phyloP scores from a whole-genome alignment of 2,797 vertebrate species.

The Enteromius fasciolatus region DNA sequence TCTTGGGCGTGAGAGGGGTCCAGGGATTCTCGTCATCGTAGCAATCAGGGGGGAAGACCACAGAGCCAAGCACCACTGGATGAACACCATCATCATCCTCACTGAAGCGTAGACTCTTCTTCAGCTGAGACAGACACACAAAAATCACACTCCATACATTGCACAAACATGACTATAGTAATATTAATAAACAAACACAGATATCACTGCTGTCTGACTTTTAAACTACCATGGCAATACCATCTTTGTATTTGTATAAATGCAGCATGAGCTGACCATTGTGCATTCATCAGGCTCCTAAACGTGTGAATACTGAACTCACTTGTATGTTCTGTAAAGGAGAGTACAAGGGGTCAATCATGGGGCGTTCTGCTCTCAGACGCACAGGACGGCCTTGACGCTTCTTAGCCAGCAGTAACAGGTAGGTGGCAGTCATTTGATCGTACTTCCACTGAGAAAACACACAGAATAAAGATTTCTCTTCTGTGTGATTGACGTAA shows the following conservation, averaged over 20 bases:
- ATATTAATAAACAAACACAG: background rate
- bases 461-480: slow-evolving; percentile 25
- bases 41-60: slow-evolving; percentile 74
- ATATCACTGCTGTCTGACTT: background rate
- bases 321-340: slow-evolving; percentile 75
- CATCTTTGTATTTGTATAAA: background rate
- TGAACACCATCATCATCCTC: slow-evolving; percentile 70
- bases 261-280: background rate
- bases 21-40: slow-evolving; percentile 73
- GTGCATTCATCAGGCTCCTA: background rate
- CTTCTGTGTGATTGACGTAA: background rate
- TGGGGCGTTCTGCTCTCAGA: slow-evolving; percentile 67
- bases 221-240: background rate
- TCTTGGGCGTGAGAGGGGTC: slow-evolving; percentile 58
- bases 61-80: slow-evolving; percentile 69
- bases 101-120: slow-evolving; percentile 71
- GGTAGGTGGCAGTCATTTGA: slow-evolving; percentile 87
- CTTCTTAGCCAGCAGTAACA: slow-evolving; percentile 91
- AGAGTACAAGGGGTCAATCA: slow-evolving; percentile 58
- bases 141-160: background rate
- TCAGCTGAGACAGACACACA: slow-evolving; percentile 49
- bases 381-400: slow-evolving; percentile 81
- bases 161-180: background rate
- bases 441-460: slow-evolving; percentile 89
- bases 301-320: slow-evolving; percentile 38